Conservation (phyloP, 2,888 invertebrate species). For the Acanthosepion esculentum region DNA sequence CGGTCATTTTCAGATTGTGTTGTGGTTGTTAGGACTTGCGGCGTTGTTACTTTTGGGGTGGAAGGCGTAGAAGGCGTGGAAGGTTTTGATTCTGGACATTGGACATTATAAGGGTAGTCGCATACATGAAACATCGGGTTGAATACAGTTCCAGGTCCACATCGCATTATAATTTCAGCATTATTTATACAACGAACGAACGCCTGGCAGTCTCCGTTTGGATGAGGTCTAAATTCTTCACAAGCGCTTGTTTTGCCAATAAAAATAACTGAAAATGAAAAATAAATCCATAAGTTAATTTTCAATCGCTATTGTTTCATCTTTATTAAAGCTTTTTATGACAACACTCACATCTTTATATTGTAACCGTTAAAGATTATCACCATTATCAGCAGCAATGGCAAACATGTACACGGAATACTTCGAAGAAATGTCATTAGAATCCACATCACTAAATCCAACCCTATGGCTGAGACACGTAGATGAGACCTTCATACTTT, state of each 20-base stretch:
- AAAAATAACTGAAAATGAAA: not conserved
- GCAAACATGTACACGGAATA: too few relatives aligned
- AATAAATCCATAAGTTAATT: not conserved
- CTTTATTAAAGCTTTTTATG: too few relatives aligned
- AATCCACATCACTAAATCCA: too few relatives aligned
- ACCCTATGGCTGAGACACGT: too few relatives aligned
- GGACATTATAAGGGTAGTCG: not conserved
- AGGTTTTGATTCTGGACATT: not conserved
- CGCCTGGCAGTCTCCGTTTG: not conserved
- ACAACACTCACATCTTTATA: too few relatives aligned
- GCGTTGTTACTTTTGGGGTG: too few relatives aligned
- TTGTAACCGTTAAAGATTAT: too few relatives aligned
- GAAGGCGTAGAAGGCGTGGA: not conserved
- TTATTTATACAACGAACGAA: not conserved
- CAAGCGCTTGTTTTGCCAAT: not conserved
- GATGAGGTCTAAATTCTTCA: not conserved
- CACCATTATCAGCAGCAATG: too few relatives aligned
- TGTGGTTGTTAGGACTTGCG: not conserved
- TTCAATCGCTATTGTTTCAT: too few relatives aligned
- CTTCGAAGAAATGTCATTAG: too few relatives aligned
- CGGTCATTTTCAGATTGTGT: rapidly evolving
- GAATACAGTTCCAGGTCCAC: not conserved
- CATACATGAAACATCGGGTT: not conserved
- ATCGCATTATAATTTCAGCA: not conserved
- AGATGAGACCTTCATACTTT: too few relatives aligned